Evolutionary conservation across 1,140 invertebrate genomes (phyloP).

Genomic region (Hermatobates lingyangjiaoensis): DNA sequence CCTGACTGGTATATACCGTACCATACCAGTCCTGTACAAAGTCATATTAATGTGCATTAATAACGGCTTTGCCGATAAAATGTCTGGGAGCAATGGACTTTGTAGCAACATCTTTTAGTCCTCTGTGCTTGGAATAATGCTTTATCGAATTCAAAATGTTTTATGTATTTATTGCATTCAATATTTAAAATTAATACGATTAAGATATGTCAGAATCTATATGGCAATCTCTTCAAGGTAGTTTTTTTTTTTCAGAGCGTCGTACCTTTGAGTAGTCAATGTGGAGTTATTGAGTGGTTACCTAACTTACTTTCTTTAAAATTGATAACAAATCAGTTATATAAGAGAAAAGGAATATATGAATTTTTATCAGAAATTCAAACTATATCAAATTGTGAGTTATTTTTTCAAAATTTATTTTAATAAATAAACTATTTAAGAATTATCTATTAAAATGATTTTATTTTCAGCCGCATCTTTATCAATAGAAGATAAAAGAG

Average conservation of each 20-base stretch:
- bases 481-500: background rate
- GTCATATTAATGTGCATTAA: too few relatives aligned
- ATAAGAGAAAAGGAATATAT: slow-evolving; percentile 34
- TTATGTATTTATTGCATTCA: too few relatives aligned
- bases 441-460: background rate
- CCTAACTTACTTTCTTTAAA: slow-evolving; percentile 53
- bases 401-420: background rate
- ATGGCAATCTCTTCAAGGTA: too few relatives aligned
- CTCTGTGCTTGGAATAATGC: too few relatives aligned
- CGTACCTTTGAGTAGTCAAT: slow-evolving; percentile 81
- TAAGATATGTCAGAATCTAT: too few relatives aligned
- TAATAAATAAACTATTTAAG: background rate
- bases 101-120: too few relatives aligned
- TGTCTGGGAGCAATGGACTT: too few relatives aligned
- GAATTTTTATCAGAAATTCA: background rate
- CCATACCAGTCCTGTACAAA: too few relatives aligned
- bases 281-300: slow-evolving; percentile 91
- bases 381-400: background rate
- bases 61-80: too few relatives aligned
- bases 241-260: slow-evolving; percentile 36
- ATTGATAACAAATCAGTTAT: slow-evolving; percentile 46
- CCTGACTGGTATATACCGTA: too few relatives aligned
- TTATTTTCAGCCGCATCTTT: background rate
- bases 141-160: too few relatives aligned
- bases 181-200: too few relatives aligned